phyloP scores from a whole-genome alignment of 2,797 vertebrate species.

The Scolopax rusticola region DNA sequence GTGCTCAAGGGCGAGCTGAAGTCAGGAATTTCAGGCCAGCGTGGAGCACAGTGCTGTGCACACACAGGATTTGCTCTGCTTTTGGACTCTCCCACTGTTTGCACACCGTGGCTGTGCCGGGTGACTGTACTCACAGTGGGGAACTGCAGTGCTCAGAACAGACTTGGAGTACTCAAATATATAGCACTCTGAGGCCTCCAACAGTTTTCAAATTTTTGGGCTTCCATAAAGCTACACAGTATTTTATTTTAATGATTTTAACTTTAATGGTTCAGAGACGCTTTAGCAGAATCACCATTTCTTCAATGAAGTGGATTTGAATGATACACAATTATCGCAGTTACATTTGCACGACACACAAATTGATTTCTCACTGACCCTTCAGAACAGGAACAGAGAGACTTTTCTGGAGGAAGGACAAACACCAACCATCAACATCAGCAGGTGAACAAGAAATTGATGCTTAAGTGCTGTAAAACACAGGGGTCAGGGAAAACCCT shows the following conservation, averaged over 20 bases:
- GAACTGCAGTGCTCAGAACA: not conserved
- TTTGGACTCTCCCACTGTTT: not conserved
- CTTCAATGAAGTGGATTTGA: not conserved
- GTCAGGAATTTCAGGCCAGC: not conserved
- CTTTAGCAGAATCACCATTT: not conserved
- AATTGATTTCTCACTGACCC: not conserved
- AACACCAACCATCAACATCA: not conserved
- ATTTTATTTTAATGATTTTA: not conserved
- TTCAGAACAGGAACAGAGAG: not conserved
- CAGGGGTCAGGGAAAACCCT: not conserved
- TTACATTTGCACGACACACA: not conserved
- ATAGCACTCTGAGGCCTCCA: not conserved
- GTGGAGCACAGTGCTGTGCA: not conserved
- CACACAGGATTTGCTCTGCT: fast-evolving
- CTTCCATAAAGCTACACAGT: not conserved
- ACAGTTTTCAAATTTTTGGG: no score
- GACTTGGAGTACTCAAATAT: not conserved
- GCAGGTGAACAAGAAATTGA: not conserved
- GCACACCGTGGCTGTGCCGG: fast-evolving
- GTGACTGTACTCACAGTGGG: fast-evolving
- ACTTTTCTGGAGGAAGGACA: not conserved
- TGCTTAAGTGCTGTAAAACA: not conserved
- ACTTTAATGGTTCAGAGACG: not conserved
- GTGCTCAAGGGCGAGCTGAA: not conserved
- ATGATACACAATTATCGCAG: not conserved